Evolutionary conservation across 1,140 invertebrate genomes (phyloP).

Genomic region (Saxidomus purpurata): DNA sequence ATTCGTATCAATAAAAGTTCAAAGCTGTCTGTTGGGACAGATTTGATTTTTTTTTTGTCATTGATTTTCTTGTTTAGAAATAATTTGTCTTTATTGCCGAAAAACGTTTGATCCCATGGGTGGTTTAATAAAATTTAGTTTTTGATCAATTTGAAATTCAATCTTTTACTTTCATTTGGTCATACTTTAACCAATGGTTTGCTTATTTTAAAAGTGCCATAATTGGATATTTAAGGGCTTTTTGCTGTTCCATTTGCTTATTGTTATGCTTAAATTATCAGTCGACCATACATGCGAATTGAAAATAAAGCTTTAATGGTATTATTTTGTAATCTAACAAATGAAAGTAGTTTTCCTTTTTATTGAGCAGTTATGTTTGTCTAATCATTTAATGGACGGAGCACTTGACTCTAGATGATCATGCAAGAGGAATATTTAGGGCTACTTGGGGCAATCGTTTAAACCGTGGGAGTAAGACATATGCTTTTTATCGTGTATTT

Average conservation of each 20-base stretch:
- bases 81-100: constrained; percentile 18
- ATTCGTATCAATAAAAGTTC: not conserved
- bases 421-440: not conserved
- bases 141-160: constrained; percentile 27
- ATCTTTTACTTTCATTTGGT: constrained; percentile 11
- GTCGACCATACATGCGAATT: not conserved
- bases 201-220: constrained; percentile 2
- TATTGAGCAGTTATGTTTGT: constrained; percentile 32
- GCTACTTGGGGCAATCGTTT: too few species aligned
- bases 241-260: not conserved
- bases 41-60: not conserved
- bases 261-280: constrained; percentile 16
- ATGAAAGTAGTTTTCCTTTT: not conserved
- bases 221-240: constrained; percentile 15
- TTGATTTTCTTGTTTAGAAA: constrained; percentile 22
- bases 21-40: not conserved
- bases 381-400: constrained; percentile 21
- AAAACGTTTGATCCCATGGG: constrained; percentile 18
- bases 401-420: constrained; percentile 22
- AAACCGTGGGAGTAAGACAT: constrained; percentile 7
- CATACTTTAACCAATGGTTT: not conserved
- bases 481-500: not conserved
- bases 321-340: constrained; percentile 31
- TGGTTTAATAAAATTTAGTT: constrained; percentile 20
- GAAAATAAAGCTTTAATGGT: constrained; percentile 6